Percentiles rank a stretch among this genome's conserved stretches.
phyloP scores from a whole-genome alignment of 2,888 invertebrate genomes.

The Beris morrisii region DNA sequence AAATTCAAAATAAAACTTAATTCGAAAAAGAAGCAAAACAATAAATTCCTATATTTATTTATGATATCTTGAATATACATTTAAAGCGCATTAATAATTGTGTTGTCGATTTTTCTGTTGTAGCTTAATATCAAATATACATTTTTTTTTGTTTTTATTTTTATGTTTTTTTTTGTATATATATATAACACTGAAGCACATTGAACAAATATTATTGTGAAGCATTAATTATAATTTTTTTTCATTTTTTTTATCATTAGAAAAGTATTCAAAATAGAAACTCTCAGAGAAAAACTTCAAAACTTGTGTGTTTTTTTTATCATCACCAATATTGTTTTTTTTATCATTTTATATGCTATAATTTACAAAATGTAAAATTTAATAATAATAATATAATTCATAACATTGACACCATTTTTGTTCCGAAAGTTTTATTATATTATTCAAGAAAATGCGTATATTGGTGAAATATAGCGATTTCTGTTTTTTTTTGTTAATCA shows the following conservation, averaged over 20 bases:
- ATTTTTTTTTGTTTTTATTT: conserved; percentile 9
- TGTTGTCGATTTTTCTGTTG: conserved; percentile 9
- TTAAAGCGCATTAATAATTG: conserved; percentile 28
- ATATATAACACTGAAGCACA: conserved; percentile 37
- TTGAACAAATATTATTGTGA: conserved; percentile 32
- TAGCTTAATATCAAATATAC: conserved; percentile 25
- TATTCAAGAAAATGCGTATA: too few relatives aligned
- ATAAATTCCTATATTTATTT: too few relatives aligned
- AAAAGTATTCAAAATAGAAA: conserved; percentile 41
- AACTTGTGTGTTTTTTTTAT: conserved; percentile 33
- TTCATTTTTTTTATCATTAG: conserved; percentile 27
- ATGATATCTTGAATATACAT: conserved; percentile 20
- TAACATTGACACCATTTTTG: conserved; percentile 38
- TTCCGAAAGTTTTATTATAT: conserved; percentile 26
- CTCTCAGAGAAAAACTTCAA: conserved; percentile 38
- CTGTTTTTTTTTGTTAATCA: conserved; percentile 9
- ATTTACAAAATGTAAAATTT: conserved; percentile 23
- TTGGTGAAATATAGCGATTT: not conserved
- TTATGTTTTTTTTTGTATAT: conserved; percentile 10
- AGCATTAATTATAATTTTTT: conserved; percentile 19
- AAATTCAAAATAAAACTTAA: not conserved
- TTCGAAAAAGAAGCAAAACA: not conserved
- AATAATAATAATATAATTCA: conserved; percentile 27
- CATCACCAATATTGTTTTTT: conserved; percentile 31
- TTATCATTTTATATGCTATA: conserved; percentile 6